A percentile compares a stretch with the other conserved stretches of the same genome.
These are phyloP conservation scores for Agrilus biguttatus DNA, from an alignment of 2,888 invertebrate species.

Conservation along the genomic window DNA sequence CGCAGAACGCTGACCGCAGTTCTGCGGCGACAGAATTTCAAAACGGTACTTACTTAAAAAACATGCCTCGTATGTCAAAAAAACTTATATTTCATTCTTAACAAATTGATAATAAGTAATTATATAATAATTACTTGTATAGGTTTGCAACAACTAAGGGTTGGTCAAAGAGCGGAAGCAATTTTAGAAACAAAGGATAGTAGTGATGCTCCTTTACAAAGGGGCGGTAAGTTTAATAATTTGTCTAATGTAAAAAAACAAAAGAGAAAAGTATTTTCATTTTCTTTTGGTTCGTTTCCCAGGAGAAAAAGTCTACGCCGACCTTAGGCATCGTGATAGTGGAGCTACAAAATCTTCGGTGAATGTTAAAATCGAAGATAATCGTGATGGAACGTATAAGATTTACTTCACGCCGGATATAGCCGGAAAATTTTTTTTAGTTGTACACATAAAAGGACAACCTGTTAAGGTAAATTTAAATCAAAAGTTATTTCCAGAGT, in stretches of 20 bases:
- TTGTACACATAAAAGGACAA: slow-evolving; percentile 46
- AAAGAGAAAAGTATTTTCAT: too few species aligned
- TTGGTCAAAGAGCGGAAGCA: slow-evolving; percentile 46
- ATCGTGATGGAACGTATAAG: slow-evolving; percentile 48
- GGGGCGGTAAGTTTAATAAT: slow-evolving; percentile 35
- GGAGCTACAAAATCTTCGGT: slow-evolving; percentile 25
- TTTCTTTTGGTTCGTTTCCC: too few species aligned
- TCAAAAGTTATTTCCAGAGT: background rate
- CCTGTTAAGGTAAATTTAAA: slow-evolving; percentile 43
- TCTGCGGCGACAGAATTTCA: too few species aligned
- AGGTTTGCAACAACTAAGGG: slow-evolving; percentile 45
- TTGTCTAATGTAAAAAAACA: too few species aligned
- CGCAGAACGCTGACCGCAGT: too few species aligned
- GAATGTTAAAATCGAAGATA: slow-evolving; percentile 41
- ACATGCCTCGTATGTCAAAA: too few species aligned
- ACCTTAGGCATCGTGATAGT: slow-evolving; percentile 39
- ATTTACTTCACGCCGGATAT: slow-evolving; percentile 46
- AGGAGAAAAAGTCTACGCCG: slow-evolving; percentile 39
- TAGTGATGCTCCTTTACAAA: slow-evolving; percentile 46
- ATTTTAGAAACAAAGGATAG: slow-evolving; percentile 46
- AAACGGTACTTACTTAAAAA: too few species aligned
- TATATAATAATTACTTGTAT: slow-evolving; percentile 2
- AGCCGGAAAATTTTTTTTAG: slow-evolving; percentile 46
- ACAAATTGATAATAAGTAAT: too few species aligned
- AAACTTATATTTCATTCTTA: too few species aligned